These are phyloP conservation scores for Melanargia galathea DNA, from an alignment of 2,888 invertebrate species.

Conservation along the genomic window DNA sequence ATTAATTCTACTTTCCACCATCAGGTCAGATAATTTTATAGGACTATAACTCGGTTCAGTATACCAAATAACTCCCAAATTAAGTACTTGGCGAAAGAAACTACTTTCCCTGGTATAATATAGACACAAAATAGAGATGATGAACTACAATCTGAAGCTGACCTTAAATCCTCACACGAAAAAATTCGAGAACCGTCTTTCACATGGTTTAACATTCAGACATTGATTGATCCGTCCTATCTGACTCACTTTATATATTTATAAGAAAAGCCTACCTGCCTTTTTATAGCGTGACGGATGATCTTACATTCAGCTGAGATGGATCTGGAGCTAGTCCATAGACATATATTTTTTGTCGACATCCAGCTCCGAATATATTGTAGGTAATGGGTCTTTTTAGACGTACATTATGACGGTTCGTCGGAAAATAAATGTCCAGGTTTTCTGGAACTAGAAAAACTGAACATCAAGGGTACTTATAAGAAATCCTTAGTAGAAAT, in stretches of 20 bases:
- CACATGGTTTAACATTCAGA: slow-evolving; percentile 20
- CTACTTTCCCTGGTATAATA: no score
- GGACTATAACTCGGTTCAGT: no score
- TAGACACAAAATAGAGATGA: no score
- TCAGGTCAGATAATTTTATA: no score
- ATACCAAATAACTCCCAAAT: no score
- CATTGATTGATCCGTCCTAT: neutral
- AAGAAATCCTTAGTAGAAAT: no score
- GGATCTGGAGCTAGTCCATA: neutral
- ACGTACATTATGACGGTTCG: neutral
- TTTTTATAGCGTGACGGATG: slow-evolving; percentile 11
- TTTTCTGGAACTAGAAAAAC: slow-evolving; percentile 4
- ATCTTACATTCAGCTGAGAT: neutral
- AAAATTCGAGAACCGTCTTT: slow-evolving; percentile 17
- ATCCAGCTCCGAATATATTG: slow-evolving; percentile 9
- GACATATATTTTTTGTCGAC: slow-evolving; percentile 6
- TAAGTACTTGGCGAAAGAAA: no score
- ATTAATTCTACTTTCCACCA: no score
- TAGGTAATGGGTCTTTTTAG: slow-evolving; percentile 15
- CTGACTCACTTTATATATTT: slow-evolving; percentile 13
- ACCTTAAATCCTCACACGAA: neutral
- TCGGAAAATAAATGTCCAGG: slow-evolving; percentile 8
- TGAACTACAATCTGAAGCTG: no score
- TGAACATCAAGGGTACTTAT: neutral
- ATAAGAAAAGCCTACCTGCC: slow-evolving; percentile 13